Percentiles rank a stretch among this genome's conserved stretches.
Evolutionary conservation across 1,140 invertebrate species (phyloP).

Genomic region (Hesperophylax magnus): DNA sequence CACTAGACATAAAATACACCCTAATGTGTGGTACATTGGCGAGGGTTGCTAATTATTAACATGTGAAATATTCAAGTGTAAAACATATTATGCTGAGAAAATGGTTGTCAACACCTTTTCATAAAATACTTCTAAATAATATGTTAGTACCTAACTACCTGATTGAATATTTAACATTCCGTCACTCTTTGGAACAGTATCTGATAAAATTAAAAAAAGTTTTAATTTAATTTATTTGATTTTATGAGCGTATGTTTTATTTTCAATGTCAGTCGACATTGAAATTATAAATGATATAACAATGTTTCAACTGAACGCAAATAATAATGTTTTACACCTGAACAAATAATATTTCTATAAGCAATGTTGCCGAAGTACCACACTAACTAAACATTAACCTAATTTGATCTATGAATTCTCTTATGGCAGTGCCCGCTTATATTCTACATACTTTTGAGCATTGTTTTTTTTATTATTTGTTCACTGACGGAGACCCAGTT

Average conservation of each 20-base stretch:
- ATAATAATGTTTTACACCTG: conserved; percentile 48
- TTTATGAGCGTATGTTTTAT: no score
- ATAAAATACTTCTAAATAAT: no score
- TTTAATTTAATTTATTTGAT: no score
- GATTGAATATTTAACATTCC: no score
- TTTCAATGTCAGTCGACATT: no score
- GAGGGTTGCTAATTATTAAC: conserved; percentile 50
- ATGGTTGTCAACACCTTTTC: no score
- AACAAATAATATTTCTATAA: conserved; percentile 49
- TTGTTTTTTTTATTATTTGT: conserved; percentile 51
- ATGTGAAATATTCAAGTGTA: conserved; percentile 48
- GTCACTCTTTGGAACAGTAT: no score
- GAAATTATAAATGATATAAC: no score
- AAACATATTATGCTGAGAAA: conserved; percentile 25
- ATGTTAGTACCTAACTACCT: no score
- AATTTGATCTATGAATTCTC: conserved; percentile 56
- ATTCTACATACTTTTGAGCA: conserved; percentile 53
- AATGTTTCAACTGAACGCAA: neutral
- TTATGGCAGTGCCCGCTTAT: conserved; percentile 57
- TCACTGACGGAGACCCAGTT: conserved; percentile 17
- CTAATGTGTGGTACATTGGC: conserved; percentile 54
- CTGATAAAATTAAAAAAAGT: no score
- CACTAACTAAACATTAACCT: conserved; percentile 43
- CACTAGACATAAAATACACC: conserved; percentile 38
- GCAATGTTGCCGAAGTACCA: conserved; percentile 57